Evolutionary conservation across 2,888 invertebrate species (phyloP).

Genomic region (Lepidochitona cinerea): DNA sequence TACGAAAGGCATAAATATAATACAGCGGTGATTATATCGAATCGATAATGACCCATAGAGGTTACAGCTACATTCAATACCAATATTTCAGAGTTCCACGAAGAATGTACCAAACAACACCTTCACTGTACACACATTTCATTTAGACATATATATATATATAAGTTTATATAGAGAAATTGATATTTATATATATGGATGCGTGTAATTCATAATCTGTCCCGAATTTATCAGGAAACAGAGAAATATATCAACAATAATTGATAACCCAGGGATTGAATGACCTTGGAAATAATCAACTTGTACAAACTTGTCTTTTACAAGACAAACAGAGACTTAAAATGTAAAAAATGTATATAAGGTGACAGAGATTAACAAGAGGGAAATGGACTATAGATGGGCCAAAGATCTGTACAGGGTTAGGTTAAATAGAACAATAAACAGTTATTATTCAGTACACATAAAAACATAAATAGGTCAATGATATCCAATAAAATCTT

Average conservation of each 20-base stretch:
- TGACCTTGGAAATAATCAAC: not conserved
- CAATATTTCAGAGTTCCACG: too few relatives aligned
- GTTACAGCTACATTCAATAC: too few relatives aligned
- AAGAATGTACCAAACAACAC: too few relatives aligned
- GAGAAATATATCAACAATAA: not conserved
- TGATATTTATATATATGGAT: not conserved
- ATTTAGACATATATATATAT: not conserved
- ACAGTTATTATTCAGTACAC: not conserved
- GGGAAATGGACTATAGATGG: too few relatives aligned
- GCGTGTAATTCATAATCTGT: not conserved
- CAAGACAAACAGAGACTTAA: too few relatives aligned
- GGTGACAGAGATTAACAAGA: too few relatives aligned
- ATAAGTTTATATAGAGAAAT: not conserved
- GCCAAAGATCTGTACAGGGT: not conserved
- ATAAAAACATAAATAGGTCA: not conserved
- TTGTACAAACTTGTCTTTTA: not conserved
- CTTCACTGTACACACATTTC: too few relatives aligned
- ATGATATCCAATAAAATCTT: not conserved
- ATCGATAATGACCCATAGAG: too few relatives aligned
- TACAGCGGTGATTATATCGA: too few relatives aligned
- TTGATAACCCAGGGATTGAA: not conserved
- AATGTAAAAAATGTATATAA: too few relatives aligned
- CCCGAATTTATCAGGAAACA: not conserved
- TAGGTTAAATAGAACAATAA: not conserved
- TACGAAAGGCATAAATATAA: too few relatives aligned